These are phyloP conservation scores for Potamarius usumacintae DNA, from an alignment of 2,113 vertebrate genomes.

Conservation along the genomic window DNA sequence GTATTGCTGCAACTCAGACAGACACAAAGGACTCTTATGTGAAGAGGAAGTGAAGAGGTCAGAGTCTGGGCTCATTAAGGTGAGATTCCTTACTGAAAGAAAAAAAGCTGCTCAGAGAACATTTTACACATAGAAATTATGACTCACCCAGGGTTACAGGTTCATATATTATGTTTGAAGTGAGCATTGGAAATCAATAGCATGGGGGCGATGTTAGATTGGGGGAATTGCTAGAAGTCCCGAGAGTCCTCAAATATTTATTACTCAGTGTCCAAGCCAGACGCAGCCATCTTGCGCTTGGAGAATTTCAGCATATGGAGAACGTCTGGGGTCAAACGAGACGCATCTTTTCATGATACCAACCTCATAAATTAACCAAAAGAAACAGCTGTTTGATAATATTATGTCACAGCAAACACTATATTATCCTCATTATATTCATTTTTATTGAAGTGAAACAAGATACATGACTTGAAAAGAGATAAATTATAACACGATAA, in stretches of 20 bases:
- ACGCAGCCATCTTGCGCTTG: not conserved
- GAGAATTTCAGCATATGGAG: not conserved
- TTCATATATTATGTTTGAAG: not conserved
- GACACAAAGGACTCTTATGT: conserved; percentile 3
- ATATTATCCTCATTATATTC: not conserved
- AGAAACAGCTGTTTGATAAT: not conserved
- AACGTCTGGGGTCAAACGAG: not conserved
- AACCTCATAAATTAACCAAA: not conserved
- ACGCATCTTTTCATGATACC: not conserved
- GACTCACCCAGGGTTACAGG: not conserved
- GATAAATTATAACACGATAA: not conserved
- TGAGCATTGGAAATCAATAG: not conserved
- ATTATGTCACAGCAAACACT: not conserved
- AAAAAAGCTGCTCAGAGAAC: not conserved
- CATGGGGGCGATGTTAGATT: not conserved
- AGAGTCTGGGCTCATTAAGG: conserved; percentile 6
- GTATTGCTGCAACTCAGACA: not conserved
- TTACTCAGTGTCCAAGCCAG: not conserved
- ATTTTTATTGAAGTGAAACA: not conserved
- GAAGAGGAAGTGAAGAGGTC: conserved; percentile 14
- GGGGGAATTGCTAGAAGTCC: not conserved
- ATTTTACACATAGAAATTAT: not conserved
- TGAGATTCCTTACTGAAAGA: not conserved
- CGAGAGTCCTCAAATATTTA: conserved; percentile 8
- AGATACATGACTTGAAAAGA: not conserved